Percentiles rank a stretch among this genome's conserved stretches.
Evolutionary conservation across 2,113 vertebrate species (phyloP).

Genomic region (Archilochus colubris): DNA sequence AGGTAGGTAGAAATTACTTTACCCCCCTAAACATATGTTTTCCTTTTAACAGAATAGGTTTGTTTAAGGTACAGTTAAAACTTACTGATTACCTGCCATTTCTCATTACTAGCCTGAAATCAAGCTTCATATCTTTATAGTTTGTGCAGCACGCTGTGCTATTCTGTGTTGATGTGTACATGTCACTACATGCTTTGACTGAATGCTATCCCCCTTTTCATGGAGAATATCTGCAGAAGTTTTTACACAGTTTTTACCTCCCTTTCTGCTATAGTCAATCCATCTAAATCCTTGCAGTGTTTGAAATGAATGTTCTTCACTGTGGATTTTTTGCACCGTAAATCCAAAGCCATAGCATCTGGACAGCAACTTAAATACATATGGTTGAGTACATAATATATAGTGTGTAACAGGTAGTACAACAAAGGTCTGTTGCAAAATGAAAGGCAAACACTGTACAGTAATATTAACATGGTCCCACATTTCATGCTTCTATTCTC

Average conservation of each 20-base stretch:
- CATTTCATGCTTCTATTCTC: neutral
- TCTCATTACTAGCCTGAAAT: neutral
- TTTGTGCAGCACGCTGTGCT: fast-evolving
- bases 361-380: neutral
- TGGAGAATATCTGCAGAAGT: neutral
- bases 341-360: neutral
- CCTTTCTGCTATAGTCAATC: neutral
- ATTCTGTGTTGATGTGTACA: fast-evolving
- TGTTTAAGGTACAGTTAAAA: neutral
- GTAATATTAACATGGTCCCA: neutral
- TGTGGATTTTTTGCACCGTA: neutral
- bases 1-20: conserved; percentile 74
- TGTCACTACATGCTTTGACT: neutral
- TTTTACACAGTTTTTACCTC: neutral
- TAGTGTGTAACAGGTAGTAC: neutral
- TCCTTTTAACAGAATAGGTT: neutral
- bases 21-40: neutral
- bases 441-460: neutral
- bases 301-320: neutral
- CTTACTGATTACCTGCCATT: neutral
- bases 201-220: neutral
- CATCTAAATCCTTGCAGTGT: neutral
- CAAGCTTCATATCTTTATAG: neutral
- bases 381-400: neutral
- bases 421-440: neutral